Percentiles rank a stretch among this genome's conserved stretches.
Conservation (phyloP, 2,113 vertebrate species). For the Baryphthengus martii region DNA sequence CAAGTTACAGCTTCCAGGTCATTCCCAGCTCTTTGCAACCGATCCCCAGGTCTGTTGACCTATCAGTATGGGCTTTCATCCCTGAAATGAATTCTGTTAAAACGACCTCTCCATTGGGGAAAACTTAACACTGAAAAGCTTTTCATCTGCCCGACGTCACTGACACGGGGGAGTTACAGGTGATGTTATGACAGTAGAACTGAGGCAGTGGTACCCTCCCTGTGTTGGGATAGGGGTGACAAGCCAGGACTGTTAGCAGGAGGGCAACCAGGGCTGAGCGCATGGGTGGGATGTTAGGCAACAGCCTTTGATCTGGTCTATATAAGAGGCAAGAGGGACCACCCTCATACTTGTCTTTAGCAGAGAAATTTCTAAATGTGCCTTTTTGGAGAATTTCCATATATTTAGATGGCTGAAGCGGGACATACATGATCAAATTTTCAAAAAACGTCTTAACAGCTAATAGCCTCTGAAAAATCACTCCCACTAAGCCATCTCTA, state of each 20-base stretch:
- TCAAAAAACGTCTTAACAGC: not conserved
- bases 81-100: not conserved
- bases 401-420: not conserved
- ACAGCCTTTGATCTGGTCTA: not conserved
- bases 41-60: not conserved
- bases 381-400: not conserved
- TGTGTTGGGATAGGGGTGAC: fast-evolving
- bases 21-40: not conserved
- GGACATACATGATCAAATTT: not conserved
- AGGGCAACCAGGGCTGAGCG: not conserved
- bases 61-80: not conserved
- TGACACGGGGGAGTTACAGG: not conserved
- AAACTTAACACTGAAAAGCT: not conserved
- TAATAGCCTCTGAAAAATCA: not conserved
- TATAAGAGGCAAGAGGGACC: not conserved
- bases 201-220: not conserved
- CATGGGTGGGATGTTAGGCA: not conserved
- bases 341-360: not conserved
- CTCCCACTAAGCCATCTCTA: not conserved
- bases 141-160: not conserved
- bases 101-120: not conserved
- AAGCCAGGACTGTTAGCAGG: not conserved
- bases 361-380: not conserved
- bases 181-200: not conserved
- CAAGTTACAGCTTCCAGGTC: not conserved